phyloP scores from a whole-genome alignment of 53 echinoderm and acorn worm genomes.

The Apostichopus leukothele region DNA sequence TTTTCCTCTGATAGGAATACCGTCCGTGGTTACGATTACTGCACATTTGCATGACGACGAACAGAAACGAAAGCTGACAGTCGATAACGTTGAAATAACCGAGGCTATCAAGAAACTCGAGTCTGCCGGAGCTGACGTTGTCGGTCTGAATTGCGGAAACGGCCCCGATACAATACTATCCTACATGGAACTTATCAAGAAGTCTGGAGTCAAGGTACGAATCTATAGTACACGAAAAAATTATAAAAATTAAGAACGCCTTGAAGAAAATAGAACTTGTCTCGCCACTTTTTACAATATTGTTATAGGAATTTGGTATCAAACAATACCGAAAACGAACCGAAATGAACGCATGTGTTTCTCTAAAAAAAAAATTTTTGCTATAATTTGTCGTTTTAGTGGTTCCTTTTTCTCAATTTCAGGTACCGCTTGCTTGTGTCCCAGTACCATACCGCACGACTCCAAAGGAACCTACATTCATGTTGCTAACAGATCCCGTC shows the following conservation, averaged over 20 bases:
- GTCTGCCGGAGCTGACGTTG: conserved; percentile 85
- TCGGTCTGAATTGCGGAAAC: conserved; percentile 82
- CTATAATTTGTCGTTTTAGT: too few species aligned
- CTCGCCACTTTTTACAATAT: too few species aligned
- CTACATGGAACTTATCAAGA: conserved; percentile 60
- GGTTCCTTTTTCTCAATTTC: neutral
- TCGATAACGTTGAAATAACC: conserved; percentile 67
- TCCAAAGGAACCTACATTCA: conserved; percentile 43
- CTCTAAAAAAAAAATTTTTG: too few species aligned
- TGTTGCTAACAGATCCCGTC: neutral
- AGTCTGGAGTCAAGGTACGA: conserved; percentile 51
- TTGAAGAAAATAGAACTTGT: too few species aligned
- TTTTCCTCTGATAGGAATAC: conserved; percentile 52
- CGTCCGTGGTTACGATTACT: conserved; percentile 62
- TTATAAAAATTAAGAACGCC: too few species aligned
- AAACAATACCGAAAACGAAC: too few species aligned
- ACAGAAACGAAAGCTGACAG: conserved; percentile 53
- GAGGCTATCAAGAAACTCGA: conserved; percentile 70
- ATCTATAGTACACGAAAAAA: too few species aligned
- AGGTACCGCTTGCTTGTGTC: conserved; percentile 53
- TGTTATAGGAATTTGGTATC: too few species aligned
- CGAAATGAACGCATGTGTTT: too few species aligned
- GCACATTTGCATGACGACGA: conserved; percentile 31
- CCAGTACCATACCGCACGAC: conserved; percentile 54
- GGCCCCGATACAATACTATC: conserved; percentile 74